phyloP scores from a whole-genome alignment of 2,113 vertebrate species.

The Grammomys surdaster region DNA sequence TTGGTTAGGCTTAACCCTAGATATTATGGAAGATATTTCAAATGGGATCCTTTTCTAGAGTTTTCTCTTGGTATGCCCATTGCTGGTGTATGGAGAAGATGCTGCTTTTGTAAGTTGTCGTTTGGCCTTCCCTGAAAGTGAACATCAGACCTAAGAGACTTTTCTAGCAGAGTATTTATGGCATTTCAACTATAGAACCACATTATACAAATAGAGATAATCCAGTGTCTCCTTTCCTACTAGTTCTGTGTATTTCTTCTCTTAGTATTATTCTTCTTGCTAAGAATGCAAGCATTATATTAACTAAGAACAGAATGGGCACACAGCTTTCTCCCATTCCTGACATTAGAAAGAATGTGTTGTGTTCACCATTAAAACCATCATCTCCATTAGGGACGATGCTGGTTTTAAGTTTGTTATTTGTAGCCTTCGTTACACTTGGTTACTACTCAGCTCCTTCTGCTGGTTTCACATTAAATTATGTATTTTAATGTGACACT shows the following conservation, averaged over 20 bases:
- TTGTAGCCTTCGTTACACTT: background rate
- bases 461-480: background rate
- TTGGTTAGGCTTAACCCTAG: background rate
- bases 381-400: no score
- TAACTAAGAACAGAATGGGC: background rate
- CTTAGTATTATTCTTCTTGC: background rate
- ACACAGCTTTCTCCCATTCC: background rate
- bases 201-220: background rate
- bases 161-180: background rate
- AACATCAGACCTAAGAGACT: background rate
- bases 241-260: background rate
- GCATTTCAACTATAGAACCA: background rate
- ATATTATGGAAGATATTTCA: background rate
- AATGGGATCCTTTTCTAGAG: background rate
- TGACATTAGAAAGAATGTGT: background rate
- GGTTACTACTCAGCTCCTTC: background rate
- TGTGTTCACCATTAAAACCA: background rate
- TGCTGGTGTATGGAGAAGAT: background rate
- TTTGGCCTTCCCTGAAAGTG: background rate
- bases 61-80: background rate
- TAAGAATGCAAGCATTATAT: background rate
- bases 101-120: no score
- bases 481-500: background rate
- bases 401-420: background rate
- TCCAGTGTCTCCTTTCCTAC: background rate